phyloP scores from a whole-genome alignment of 2,888 invertebrate genomes.

The Caenorhabditis afra region DNA sequence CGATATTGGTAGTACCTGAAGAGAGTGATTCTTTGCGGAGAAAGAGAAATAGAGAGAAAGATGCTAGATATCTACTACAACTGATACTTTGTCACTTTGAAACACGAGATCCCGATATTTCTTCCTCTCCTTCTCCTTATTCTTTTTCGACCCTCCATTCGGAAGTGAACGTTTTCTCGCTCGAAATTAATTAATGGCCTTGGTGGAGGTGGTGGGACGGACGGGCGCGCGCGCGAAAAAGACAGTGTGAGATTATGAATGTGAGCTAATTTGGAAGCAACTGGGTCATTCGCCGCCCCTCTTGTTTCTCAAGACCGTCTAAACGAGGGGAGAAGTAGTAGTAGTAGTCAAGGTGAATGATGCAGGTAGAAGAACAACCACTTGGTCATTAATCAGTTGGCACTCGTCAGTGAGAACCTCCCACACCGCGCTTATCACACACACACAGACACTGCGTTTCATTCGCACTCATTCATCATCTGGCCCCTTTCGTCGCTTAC shows the following conservation, averaged over 20 bases:
- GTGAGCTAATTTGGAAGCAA: constrained; percentile 51
- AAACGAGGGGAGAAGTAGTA: no score
- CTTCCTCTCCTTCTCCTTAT: not conserved
- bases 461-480: constrained; percentile 1
- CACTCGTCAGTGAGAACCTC: constrained; percentile 26
- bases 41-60: no score
- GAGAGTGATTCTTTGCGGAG: no score
- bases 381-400: constrained; percentile 43
- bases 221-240: constrained; percentile 21
- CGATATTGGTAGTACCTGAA: not conserved
- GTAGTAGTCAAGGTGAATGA: constrained; percentile 21
- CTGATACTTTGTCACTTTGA: no score
- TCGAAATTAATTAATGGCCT: constrained; percentile 58
- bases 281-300: not conserved
- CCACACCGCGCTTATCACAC: constrained; percentile 37
- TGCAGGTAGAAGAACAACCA: no score
- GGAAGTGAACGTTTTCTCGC: constrained; percentile 24
- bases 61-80: no score
- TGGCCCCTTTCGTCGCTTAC: not conserved
- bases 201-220: no score
- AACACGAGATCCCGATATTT: no score
- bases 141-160: constrained; percentile 4
- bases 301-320: no score
- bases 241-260: constrained; percentile 46
- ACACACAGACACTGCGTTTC: not conserved